Evolutionary conservation across 2,888 invertebrate species (phyloP), one percentile per base, ranked within the genome.

Genomic region (Liodrosophila aerea): DNA sequence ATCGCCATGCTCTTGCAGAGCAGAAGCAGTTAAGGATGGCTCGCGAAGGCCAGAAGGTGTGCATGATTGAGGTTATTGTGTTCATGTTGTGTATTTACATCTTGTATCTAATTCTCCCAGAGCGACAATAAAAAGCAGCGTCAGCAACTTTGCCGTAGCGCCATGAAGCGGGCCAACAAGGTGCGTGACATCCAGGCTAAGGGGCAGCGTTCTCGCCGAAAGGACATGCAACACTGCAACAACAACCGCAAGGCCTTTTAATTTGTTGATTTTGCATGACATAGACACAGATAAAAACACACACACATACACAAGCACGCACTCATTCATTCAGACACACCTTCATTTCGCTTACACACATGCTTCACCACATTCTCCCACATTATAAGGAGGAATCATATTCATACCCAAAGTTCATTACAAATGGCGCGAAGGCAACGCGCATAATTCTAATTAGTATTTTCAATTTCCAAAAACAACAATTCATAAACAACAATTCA

Each of bases 181-280:
- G 91, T 90, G 64, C 91, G 91, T 66, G 92, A 92, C 67, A 89
- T 91, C 49, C 91, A 91, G 76, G 90, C 91, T 64, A 92, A 92
- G 68, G 89, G 91, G 78, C 91, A 91, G 65, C 91, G 91, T 45
- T 91, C 91, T 58, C 91, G 92, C 44, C 92, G 92, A 68, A 90
- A 91, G 62, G 92, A 92, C 70, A 84, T 88, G 84, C 91, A 91
- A 75, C 90, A 91, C 76, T 91, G 91, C 86, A 93, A 92, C 89
- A 93, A 93, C 88, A 92, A 93, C 86, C 92, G 93, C 88, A 92
- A 92, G 90, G 92, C 92, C 91, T 92, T 80, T 73, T 88, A 70
- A 51, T 57, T 52, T 43, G 40, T 22, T 34, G 50, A 18, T n/a
- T 11, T 11, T 18, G 8, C 40, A 33, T n/a, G n/a, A n/a, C n/a